Base-by-base conservation (phyloP, 2,113 vertebrate genomes). In the Drymodes brunneopygia region DNA sequence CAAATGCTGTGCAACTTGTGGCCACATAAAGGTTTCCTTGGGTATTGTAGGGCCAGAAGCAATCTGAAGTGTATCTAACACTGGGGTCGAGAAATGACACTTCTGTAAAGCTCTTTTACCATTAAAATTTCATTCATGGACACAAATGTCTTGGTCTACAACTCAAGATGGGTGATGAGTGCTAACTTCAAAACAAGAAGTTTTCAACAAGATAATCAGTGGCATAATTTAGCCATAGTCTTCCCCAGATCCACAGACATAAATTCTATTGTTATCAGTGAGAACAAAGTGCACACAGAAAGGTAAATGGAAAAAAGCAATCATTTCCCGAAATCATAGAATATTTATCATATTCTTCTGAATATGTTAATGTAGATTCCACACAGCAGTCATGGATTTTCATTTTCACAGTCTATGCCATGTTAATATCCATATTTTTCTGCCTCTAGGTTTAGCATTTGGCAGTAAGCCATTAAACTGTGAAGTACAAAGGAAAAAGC, bases 381-480 rank as follows among this genome's bases (percentile, higher is more conserved):
- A 87, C 57, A 77, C 2, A 92, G 42, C 42, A 82, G 61, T 58
- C 54, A 69, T 11, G 33, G 33, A 79, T 91, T 95, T 94, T 84
- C 9, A 56, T 94, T 91, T 95, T 61, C 54, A 82, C 42, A 44
- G 35, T 86, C 62, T 60, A 51, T 88, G 66, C 15, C 22, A 56
- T 48, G 12, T 47, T 89, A 80, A 80, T 66, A 77, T 72, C n/a
- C 42, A 35, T 44, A 70, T 62, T 92, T 94, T 94, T 85, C 62
- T 95, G 88, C 74, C 70, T 91, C 64, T 86, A 92, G 18, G 33
- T 91, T 86, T 69, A 89, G 50, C 50, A 82, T 15, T 75, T 89
- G 89, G 67, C 86, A 88, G 24, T 36, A 86, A 83, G 29, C 47
- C 75, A 80, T 42, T 78, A 91, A 83, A 60, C 15, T 36, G 40